Conservation (phyloP, 2,888 invertebrate species). For the Chorisops tibialis region DNA sequence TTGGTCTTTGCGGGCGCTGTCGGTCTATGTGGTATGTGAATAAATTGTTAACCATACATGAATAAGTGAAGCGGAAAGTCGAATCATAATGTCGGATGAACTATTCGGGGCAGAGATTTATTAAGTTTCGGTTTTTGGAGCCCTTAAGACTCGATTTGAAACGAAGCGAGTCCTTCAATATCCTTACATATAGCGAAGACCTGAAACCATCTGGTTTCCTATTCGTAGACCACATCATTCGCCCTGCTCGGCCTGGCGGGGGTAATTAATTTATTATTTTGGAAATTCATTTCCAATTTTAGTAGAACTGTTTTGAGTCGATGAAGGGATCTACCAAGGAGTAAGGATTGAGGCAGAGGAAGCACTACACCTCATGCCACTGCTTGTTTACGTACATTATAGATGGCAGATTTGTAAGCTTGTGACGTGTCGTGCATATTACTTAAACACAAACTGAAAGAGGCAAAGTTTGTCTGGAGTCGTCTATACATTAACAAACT, state of each 20-base stretch:
- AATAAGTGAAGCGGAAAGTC: conserved; percentile 29
- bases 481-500: conserved; percentile 5
- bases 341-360: conserved; percentile 1
- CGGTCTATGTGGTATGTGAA: conserved; percentile 16
- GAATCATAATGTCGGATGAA: conserved; percentile 27
- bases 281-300: conserved; percentile 27
- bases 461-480: conserved; percentile 6
- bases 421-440: conserved; percentile 27
- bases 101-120: conserved; percentile 24
- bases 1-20: no score
- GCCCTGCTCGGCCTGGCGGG: conserved; percentile 1
- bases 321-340: neutral
- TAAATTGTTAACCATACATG: conserved; percentile 26
- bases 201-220: conserved; percentile 5
- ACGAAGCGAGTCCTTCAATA: neutral
- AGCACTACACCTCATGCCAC: neutral
- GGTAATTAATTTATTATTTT: conserved; percentile 30
- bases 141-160: neutral
- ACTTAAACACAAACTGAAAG: conserved; percentile 16
- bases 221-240: neutral
- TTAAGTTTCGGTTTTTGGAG: conserved; percentile 21
- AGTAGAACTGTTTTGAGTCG: conserved; percentile 15
- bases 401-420: neutral
- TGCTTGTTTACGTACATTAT: neutral
- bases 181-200: neutral